Percentiles rank a stretch among this genome's conserved stretches.
These are phyloP conservation scores for Crotalus helleri DNA, from an alignment of 2,113 vertebrate species.

Conservation along the genomic window DNA sequence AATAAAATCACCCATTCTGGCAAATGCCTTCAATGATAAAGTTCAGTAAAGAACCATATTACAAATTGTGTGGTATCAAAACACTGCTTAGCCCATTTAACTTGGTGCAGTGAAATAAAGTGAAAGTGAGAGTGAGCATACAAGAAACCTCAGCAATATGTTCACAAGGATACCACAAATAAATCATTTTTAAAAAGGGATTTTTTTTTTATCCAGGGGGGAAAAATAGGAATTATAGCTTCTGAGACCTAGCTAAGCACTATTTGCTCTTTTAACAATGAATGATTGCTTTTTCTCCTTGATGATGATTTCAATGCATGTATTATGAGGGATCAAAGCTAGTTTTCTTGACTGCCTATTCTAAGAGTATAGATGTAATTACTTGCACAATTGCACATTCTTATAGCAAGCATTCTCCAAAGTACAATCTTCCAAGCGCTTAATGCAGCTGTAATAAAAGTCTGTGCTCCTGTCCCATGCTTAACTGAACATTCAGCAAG, in stretches of 20 bases:
- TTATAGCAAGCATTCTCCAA: slow-evolving; percentile 27
- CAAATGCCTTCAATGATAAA: not conserved
- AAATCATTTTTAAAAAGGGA: not conserved
- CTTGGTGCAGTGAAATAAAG: not conserved
- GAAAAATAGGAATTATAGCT: not conserved
- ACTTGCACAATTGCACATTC: slow-evolving; percentile 15
- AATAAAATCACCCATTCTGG: not conserved
- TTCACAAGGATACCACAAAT: not conserved
- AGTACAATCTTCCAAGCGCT: slow-evolving; percentile 3
- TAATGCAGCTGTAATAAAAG: slow-evolving; percentile 38
- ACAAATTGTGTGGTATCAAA: not conserved
- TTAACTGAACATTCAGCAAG: slow-evolving; percentile 5
- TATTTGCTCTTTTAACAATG: not conserved
- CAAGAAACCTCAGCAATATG: not conserved
- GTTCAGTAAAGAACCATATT: not conserved
- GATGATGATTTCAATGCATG: not conserved
- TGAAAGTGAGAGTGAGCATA: not conserved
- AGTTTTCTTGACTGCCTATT: not conserved
- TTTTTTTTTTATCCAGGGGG: not conserved
- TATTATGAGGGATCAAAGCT: slow-evolving; percentile 6
- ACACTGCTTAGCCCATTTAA: not conserved
- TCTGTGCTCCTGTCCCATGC: not conserved
- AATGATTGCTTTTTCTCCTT: not conserved
- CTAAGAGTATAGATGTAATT: slow-evolving; percentile 21
- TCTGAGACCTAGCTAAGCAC: not conserved